A percentile compares a stretch with the other conserved stretches of the same genome.
Conservation (phyloP, 2,113 vertebrate species). For the Colinus virginianus region DNA sequence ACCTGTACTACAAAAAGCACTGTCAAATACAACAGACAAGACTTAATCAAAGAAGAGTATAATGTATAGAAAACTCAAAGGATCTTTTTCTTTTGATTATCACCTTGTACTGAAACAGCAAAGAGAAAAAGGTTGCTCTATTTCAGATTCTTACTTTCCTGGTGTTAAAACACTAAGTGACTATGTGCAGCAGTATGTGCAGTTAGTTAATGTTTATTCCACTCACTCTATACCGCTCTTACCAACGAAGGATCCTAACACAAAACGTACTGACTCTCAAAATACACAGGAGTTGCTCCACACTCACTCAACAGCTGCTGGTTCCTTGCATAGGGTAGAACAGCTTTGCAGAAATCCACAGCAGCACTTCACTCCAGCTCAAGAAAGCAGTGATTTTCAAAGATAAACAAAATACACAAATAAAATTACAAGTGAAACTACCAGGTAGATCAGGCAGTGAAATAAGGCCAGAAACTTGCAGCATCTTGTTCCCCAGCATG, state of each 20-base stretch:
- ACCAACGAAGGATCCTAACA: neutral
- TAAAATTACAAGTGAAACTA: neutral
- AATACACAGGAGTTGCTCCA: fast-evolving
- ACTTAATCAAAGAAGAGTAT: neutral
- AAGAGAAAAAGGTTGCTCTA: neutral
- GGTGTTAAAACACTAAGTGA: neutral
- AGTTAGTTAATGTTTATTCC: neutral
- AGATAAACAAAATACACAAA: neutral
- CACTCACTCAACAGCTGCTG: neutral
- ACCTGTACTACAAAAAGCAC: neutral
- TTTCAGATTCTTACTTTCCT: neutral
- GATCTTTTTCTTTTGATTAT: neutral
- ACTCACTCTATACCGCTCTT: neutral
- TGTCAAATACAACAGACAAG: fast-evolving
- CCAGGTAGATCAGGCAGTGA: neutral
- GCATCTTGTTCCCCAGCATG: neutral
- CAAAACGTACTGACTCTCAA: neutral
- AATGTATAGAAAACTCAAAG: neutral
- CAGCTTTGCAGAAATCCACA: neutral
- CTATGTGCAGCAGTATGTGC: too few relatives aligned
- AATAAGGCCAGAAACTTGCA: neutral
- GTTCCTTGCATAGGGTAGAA: neutral
- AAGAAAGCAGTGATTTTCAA: neutral
- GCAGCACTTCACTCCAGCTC: neutral
- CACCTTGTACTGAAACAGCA: neutral